phyloP scores from a whole-genome alignment of 1,140 invertebrate genomes.

The Thaumetopoea pityocampa region DNA sequence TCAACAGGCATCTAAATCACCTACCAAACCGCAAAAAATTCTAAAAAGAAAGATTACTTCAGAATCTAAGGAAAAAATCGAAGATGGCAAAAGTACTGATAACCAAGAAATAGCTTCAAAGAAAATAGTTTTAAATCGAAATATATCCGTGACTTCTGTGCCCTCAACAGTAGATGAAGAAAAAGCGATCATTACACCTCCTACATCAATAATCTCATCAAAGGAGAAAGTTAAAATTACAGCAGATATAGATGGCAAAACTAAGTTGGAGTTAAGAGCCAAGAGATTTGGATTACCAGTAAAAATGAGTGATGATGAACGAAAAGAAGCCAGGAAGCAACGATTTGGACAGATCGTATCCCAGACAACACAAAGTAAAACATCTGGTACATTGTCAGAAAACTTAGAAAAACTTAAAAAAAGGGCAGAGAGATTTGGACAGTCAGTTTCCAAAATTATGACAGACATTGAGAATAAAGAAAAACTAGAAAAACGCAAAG shows the following conservation, averaged over 20 bases:
- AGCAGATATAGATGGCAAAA: conserved; percentile 79
- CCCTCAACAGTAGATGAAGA: conserved; percentile 26
- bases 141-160: conserved; percentile 72
- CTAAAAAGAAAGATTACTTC: conserved; percentile 64
- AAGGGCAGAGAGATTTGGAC: conserved; percentile 85
- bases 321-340: conserved; percentile 81
- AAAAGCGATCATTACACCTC: conserved; percentile 19
- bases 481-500: conserved; percentile 83
- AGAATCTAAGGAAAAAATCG: conserved; percentile 33
- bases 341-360: conserved; percentile 75
- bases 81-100: conserved; percentile 27
- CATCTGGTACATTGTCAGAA: conserved; percentile 62
- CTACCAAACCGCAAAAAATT: conserved; percentile 38
- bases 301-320: conserved; percentile 74
- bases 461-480: conserved; percentile 81
- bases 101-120: conserved; percentile 73
- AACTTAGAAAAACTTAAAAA: conserved; percentile 82
- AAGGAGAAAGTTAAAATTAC: conserved; percentile 74
- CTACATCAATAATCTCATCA: conserved; percentile 25
- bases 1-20: conserved; percentile 29
- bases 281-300: conserved; percentile 86
- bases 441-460: conserved; percentile 81
- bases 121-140: conserved; percentile 80
- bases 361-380: conserved; percentile 27
- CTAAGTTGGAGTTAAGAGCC: conserved; percentile 85